phyloP scores from a whole-genome alignment of 2,888 invertebrate species.

The Megastigmus dorsalis region DNA sequence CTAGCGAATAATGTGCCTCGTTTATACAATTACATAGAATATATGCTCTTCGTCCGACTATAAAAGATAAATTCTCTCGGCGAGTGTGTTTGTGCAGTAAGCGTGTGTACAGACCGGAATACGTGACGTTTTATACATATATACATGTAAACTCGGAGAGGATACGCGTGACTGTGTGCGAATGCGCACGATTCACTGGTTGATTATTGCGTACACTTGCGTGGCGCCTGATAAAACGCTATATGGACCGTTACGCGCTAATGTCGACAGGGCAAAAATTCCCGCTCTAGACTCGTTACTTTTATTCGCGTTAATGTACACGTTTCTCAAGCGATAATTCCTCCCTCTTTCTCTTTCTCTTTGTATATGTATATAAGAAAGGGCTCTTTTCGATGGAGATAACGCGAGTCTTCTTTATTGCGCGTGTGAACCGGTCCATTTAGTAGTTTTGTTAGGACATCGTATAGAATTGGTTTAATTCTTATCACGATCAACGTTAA shows the following conservation, averaged over 20 bases:
- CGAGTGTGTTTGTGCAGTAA: too few relatives aligned
- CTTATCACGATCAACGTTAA: too few relatives aligned
- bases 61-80: too few relatives aligned
- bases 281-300: background rate
- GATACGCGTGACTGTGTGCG: background rate
- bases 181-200: background rate
- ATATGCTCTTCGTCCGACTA: background rate
- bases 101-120: background rate
- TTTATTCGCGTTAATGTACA: background rate
- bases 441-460: too few relatives aligned
- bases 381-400: background rate
- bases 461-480: too few relatives aligned
- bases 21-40: background rate
- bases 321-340: background rate
- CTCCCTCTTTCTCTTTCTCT: background rate
- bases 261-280: background rate
- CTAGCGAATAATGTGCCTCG: background rate
- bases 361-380: too few relatives aligned
- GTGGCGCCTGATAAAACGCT: conserved; percentile 34
- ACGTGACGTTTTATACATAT: background rate
- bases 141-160: background rate
- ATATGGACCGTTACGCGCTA: conserved; percentile 13
- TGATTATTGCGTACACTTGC: conserved; percentile 5
- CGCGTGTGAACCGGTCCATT: too few relatives aligned
- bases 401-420: too few relatives aligned